These are phyloP conservation scores for Labia minor DNA, from an alignment of 2,888 invertebrate species.

Conservation along the genomic window DNA sequence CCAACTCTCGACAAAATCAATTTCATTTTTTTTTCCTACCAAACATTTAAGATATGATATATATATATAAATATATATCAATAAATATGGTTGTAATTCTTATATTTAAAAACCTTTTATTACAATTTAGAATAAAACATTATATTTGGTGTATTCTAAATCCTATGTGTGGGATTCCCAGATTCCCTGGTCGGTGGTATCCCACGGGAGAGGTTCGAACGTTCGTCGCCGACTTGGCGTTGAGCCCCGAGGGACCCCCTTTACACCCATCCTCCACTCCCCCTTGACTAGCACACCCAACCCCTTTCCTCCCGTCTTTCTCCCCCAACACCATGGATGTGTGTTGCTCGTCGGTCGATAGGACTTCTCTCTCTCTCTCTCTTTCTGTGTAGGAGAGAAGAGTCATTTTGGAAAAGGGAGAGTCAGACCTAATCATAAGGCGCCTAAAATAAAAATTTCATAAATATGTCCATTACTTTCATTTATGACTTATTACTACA, in stretches of 20 bases:
- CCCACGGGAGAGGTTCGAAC: neutral
- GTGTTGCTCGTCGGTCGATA: slow-evolving; percentile 4
- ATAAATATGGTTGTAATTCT: neutral
- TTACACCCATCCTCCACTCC: neutral
- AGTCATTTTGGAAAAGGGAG: neutral
- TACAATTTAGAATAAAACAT: too few species aligned
- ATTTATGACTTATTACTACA: too few species aligned
- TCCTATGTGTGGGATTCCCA: neutral
- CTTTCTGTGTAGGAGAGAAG: neutral
- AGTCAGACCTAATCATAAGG: neutral
- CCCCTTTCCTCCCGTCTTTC: neutral
- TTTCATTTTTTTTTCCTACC: too few species aligned
- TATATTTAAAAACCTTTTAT: too few species aligned
- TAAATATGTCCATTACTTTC: too few species aligned
- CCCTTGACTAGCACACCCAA: neutral
- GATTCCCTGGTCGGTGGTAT: neutral
- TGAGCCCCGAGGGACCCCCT: neutral
- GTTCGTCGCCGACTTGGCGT: slow-evolving; percentile 2
- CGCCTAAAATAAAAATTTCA: neutral
- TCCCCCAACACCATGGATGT: neutral
- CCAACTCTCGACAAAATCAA: too few species aligned
- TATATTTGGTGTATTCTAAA: neutral
- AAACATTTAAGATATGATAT: too few species aligned
- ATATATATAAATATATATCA: too few species aligned
- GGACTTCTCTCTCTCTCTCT: neutral